Evolutionary conservation across 2,797 vertebrate genomes (phyloP).

Genomic region (Hydrolagus colliei): DNA sequence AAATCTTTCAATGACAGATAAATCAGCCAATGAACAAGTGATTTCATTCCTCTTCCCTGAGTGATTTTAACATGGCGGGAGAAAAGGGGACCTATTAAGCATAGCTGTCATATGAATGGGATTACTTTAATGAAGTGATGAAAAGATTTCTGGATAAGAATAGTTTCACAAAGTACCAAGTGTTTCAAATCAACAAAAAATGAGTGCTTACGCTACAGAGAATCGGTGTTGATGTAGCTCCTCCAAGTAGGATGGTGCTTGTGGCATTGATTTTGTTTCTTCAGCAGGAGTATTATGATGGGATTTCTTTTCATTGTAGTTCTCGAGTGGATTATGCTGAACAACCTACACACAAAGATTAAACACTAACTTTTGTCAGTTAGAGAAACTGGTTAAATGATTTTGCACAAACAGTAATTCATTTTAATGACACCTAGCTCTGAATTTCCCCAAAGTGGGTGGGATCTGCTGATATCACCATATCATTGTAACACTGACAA

Average conservation of each 20-base stretch:
- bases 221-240: constrained; percentile 53
- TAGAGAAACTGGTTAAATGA: neutral
- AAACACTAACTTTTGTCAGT: constrained; percentile 39
- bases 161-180: neutral
- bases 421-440: too few relatives aligned
- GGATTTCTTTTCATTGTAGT: constrained; percentile 35
- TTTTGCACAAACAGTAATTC: neutral
- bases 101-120: neutral
- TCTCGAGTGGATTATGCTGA: constrained; percentile 32
- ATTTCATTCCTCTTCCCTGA: neutral
- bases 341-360: constrained; percentile 37
- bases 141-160: neutral
- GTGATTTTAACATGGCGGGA: neutral
- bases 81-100: constrained; percentile 14
- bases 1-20: constrained; percentile 4
- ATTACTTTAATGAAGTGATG: constrained; percentile 13
- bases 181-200: neutral
- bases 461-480: too few relatives aligned
- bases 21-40: constrained; percentile 22
- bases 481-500: too few relatives aligned
- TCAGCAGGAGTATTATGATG: neutral
- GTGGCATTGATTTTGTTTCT: constrained; percentile 37
- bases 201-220: constrained; percentile 54
- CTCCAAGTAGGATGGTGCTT: constrained; percentile 42
- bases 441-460: too few relatives aligned